Evolutionary conservation across 2,113 vertebrate genomes (phyloP).

Genomic region (Setophaga coronata): DNA sequence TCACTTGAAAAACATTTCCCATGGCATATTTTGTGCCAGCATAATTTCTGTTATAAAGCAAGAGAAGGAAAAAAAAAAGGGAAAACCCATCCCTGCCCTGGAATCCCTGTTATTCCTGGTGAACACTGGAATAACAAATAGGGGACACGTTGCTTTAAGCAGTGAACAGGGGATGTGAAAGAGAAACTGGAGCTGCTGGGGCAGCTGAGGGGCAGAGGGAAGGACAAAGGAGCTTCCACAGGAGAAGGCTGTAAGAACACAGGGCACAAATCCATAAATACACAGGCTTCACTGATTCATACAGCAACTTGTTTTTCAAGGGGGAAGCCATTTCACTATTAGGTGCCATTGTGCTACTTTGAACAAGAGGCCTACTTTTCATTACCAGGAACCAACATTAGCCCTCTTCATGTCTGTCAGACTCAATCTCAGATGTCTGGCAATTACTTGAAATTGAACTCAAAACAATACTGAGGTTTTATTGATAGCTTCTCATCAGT

Average conservation of each 20-base stretch:
- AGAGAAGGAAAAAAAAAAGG: background rate
- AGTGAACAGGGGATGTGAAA: background rate
- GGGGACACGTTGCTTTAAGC: background rate
- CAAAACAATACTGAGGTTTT: slow-evolving; percentile 39
- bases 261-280: background rate
- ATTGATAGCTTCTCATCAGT: slow-evolving; percentile 40
- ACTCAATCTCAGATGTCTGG: slow-evolving; percentile 19
- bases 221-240: background rate
- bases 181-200: background rate
- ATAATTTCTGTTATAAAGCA: background rate
- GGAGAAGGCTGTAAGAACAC: background rate
- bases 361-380: slow-evolving; percentile 32
- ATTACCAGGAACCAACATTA: background rate
- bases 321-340: background rate
- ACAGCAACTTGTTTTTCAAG: background rate
- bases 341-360: slow-evolving; percentile 6
- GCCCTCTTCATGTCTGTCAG: slow-evolving; percentile 26
- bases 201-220: background rate
- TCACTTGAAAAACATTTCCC: background rate
- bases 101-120: background rate
- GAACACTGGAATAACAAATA: background rate
- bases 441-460: slow-evolving; percentile 51
- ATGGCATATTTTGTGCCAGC: background rate
- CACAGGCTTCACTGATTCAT: background rate
- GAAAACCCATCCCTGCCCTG: background rate